Base-by-base conservation (phyloP, 2,113 vertebrate species). In the Gracilinanus agilis region DNA sequence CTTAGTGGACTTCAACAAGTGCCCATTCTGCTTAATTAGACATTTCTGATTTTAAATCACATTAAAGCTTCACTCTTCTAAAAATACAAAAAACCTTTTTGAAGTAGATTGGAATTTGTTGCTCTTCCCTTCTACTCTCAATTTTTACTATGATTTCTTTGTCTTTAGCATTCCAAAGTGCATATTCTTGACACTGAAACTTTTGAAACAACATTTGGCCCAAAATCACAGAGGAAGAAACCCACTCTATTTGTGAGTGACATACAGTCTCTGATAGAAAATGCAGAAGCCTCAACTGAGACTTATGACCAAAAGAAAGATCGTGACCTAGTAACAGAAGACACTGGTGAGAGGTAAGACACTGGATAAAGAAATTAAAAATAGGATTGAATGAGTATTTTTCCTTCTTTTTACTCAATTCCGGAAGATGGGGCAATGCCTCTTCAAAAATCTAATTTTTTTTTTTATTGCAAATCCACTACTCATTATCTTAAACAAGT, bases 111-210 rank as follows among this genome's bases (percentile, higher is more conserved):
- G 9, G 40, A 34, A 55, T 53, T 40, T 58, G 49, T 27, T 55
- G 34, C 54, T 93, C 95, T 93, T 12, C 92, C 27, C 90, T 27
- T 19, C 54, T 54, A 19, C 54, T 90, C 93, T 91, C 23, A 34
- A 2, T 92, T 88, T 97, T 54, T 56, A 40, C 54, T 92, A 0
- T 55, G 44, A 90, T 88, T 95, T 34, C 25, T 94, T 96, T 98
- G 10, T 96, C 92, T 96, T 91, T 98, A 99, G 99, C 99, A 99
- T 88, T 98, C 99, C 88, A 99, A 99, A 98, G 99, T 99, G 93
- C 99, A 99, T 96, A 99, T 99, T 98, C 98, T 99, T 94, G 99
- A 99, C 98, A 99, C 99, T 0, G 99, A 99, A 98, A 99, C 99
- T 0, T 99, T 99, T 95, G 99, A 99, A 98, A 99, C 98, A 16